phyloP scores from a whole-genome alignment of 2,888 invertebrate genomes.

The Metallyticus violacea region DNA sequence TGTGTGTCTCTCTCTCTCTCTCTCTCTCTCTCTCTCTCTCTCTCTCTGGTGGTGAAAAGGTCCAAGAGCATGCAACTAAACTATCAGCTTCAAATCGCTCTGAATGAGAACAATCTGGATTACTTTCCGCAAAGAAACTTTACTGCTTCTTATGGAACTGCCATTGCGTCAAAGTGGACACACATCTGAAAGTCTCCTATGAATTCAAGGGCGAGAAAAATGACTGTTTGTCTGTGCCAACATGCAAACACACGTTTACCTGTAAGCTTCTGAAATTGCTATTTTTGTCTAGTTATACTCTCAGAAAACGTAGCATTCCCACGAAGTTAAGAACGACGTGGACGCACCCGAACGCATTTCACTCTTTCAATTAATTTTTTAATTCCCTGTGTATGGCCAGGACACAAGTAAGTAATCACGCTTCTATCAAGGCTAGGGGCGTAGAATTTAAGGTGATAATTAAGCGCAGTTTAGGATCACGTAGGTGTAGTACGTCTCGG shows the following conservation, averaged over 20 bases:
- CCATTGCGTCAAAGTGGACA: no score
- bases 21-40: no score
- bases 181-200: no score
- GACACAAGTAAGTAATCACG: background rate
- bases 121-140: no score
- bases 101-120: no score
- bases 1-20: no score
- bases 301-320: background rate
- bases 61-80: no score
- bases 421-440: background rate
- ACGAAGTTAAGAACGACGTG: background rate
- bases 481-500: conserved; percentile 1
- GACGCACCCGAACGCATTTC: background rate
- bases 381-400: background rate
- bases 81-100: no score
- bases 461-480: background rate
- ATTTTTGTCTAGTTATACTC: background rate
- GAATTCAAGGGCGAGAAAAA: no score
- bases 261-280: background rate
- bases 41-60: no score
- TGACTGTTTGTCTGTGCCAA: no score
- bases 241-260: background rate
- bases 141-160: no score
- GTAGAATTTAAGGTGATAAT: conserved; percentile 1
- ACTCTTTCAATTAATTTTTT: background rate